Evolutionary conservation across 2,797 vertebrate species (phyloP).

Genomic region (Perodicticus potto): DNA sequence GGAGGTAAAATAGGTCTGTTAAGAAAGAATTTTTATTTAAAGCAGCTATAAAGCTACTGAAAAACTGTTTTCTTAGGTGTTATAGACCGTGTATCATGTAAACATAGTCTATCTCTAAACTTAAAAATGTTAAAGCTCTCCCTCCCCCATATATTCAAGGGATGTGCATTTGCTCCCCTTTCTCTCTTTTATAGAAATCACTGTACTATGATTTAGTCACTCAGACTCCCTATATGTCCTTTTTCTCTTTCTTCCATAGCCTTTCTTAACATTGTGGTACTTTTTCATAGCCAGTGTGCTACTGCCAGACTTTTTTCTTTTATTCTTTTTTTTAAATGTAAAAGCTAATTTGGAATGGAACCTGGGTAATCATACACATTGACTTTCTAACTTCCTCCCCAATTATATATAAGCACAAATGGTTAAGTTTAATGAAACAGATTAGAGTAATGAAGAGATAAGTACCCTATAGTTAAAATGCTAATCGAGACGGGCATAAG

Average conservation of each 20-base stretch:
- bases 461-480: slow-evolving; percentile 11
- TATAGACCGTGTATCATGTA: background rate
- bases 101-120: background rate
- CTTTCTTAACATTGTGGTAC: background rate
- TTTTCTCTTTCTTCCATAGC: background rate
- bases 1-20: slow-evolving; percentile 37
- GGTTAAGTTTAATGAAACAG: slow-evolving; percentile 7
- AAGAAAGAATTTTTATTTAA: slow-evolving; percentile 43
- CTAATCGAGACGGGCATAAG: background rate
- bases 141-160: background rate
- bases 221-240: background rate
- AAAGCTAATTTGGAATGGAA: slow-evolving; percentile 6
- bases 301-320: slow-evolving; percentile 16
- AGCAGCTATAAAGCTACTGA: slow-evolving; percentile 35
- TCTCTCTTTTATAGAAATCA: background rate
- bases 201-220: background rate
- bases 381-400: background rate
- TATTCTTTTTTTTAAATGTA: slow-evolving; percentile 13
- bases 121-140: slow-evolving; percentile 37
- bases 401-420: background rate
- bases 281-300: background rate
- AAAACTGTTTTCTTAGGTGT: background rate
- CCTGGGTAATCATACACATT: background rate
- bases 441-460: background rate
- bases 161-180: background rate